Percentiles rank a stretch among this genome's conserved stretches.
These are phyloP conservation scores for Drosophila sordidapex DNA, from an alignment of 2,888 invertebrate species.

Conservation along the genomic window DNA sequence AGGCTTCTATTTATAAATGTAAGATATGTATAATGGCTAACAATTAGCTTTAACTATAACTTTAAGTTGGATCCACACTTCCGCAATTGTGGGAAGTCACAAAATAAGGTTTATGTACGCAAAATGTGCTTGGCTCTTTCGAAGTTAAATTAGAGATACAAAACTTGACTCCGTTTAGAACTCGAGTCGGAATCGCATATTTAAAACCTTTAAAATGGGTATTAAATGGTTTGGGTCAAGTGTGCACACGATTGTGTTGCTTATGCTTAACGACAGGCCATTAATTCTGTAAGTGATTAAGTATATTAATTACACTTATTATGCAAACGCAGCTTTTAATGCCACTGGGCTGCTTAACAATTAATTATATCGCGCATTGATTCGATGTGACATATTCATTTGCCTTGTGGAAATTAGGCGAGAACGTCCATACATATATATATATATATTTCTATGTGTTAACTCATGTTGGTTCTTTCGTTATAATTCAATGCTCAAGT, in stretches of 20 bases:
- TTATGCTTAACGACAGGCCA: conserved; percentile 58
- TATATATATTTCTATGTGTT: not conserved
- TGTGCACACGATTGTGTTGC: conserved; percentile 58
- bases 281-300: conserved; percentile 63
- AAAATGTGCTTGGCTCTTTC: not conserved
- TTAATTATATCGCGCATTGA: conserved; percentile 49
- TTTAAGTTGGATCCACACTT: conserved; percentile 34
- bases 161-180: conserved; percentile 38
- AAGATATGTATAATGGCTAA: conserved; percentile 56
- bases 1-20: conserved; percentile 68
- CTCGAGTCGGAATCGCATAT: conserved; percentile 17
- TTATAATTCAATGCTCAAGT: conserved; percentile 1
- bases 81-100: conserved; percentile 58
- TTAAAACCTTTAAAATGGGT: conserved; percentile 43
- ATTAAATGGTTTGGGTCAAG: conserved; percentile 59
- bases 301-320: conserved; percentile 68
- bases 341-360: conserved; percentile 37
- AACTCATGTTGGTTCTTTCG: not conserved
- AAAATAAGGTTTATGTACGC: not conserved
- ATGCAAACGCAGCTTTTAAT: conserved; percentile 56
- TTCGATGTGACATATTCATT: conserved; percentile 33
- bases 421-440: not conserved
- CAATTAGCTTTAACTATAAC: conserved; percentile 57
- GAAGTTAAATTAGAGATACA: not conserved
- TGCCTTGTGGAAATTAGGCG: conserved; percentile 25